Base-by-base conservation (phyloP, 2,888 invertebrate species). In the Tanytarsus gracilentus region DNA sequence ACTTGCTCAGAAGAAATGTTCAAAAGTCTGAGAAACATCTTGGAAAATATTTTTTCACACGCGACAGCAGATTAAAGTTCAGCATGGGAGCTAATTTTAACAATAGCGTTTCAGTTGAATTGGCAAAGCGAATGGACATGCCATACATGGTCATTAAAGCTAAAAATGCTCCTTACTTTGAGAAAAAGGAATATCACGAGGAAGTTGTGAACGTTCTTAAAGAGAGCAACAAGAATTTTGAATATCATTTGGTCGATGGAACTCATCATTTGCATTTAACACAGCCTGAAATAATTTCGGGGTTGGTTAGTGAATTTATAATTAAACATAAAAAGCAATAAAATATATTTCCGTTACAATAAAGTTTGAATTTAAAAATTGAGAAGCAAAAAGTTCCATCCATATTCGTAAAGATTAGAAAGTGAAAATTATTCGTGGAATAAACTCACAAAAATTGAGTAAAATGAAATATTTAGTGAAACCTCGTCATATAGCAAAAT, bases 221-320 rank as follows among this genome's bases (percentile, higher is more conserved):
- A n/a, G 77, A 75, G 61, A 72, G 74, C 61, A 76, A 81, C 65
- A 72, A 72, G 0, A 74, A 78, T 49, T 84, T 81, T 65, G 78
- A 80, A 67, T 76, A 76, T 63, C 77, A 82, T 61, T 75, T 78
- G 62, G 73, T 88, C 1, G 77, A 81, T n/a, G 87, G 87, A 1
- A 78, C 78, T 2, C 88, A 88, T 73, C 87, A 88, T 70, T 76
- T 83, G 16, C 88, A 88, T 73, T 76, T 89, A 62, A 84, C 82
- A 64, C 75, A 82, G 64, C 83, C 87, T 1, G 77, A 82, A n/a
- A n/a, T n/a, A n/a, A n/a, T n/a, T n/a, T n/a, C n/a, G n/a, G n/a
- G n/a, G n/a, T n/a, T n/a, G n/a, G n/a, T n/a, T n/a, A n/a, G n/a
- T n/a, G n/a, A n/a, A n/a, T n/a, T n/a, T n/a, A n/a, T n/a, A n/a